phyloP scores from a whole-genome alignment of 2,113 vertebrate species.

The Tragelaphus strepsiceros region DNA sequence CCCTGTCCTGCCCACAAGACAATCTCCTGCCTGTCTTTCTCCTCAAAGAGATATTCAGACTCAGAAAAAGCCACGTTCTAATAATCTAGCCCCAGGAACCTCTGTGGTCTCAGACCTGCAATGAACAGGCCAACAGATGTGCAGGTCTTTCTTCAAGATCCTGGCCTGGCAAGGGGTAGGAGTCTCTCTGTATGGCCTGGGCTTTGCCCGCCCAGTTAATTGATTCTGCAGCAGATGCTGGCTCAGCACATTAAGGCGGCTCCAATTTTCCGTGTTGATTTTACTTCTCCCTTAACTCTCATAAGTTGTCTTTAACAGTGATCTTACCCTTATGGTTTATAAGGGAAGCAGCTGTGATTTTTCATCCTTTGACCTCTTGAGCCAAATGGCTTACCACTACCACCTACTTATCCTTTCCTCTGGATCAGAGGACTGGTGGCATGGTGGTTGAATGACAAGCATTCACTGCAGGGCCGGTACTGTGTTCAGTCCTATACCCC shows the following conservation, averaged over 20 bases:
- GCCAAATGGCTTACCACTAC: slow-evolving; percentile 22
- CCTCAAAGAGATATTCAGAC: not conserved
- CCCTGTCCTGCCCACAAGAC: not conserved
- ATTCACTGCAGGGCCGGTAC: not conserved
- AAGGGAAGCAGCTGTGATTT: slow-evolving; percentile 43
- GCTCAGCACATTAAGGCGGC: slow-evolving; percentile 58
- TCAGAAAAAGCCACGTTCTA: not conserved
- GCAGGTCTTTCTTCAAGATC: not conserved
- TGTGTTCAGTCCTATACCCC: not conserved
- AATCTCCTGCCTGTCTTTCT: not conserved
- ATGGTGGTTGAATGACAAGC: not conserved
- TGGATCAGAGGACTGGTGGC: not conserved
- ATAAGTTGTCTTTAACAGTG: not conserved
- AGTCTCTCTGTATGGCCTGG: not conserved
- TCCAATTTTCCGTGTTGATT: slow-evolving; percentile 19
- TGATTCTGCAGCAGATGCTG: slow-evolving; percentile 56
- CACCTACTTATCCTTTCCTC: not conserved
- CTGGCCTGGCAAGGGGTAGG: not conserved
- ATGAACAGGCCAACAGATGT: not conserved
- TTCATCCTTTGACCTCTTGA: slow-evolving; percentile 48
- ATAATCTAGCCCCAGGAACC: not conserved
- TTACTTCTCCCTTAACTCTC: slow-evolving; percentile 59
- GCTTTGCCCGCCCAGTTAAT: not conserved
- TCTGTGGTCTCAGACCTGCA: not conserved
- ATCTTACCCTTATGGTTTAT: slow-evolving; percentile 6